Evolutionary conservation across 2,113 vertebrate species (phyloP), one percentile per base, ranked within the genome.

Genomic region (Amphiprion ocellaris): DNA sequence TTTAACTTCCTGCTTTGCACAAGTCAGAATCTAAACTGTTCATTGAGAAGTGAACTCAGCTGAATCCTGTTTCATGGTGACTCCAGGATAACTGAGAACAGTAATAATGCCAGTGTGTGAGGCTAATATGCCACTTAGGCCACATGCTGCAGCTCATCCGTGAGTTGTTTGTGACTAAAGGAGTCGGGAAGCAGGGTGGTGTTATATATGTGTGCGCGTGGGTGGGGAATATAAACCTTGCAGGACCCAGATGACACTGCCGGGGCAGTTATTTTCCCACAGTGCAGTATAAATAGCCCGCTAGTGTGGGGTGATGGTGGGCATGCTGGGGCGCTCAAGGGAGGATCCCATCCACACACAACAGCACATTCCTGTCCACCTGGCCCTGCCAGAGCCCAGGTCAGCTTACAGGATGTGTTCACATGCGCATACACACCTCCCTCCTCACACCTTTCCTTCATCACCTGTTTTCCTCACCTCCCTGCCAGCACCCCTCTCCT

Each of bases 211-310:
- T 49, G 69, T 67, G 46, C 58, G 44, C 33, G 12, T 67, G 74
- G 44, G 68, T 64, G 70, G 64, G 65, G 69, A 78, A 78, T 70
- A 80, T 78, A 85, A 91, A 91, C 81, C 82, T 77, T 74, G 76
- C 83, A 83, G 78, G 81, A 85, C 49, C 74, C 68, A 72, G 69
- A 83, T 86, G 87, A 86, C 84, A 81, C 78, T 50, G 84, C 74
- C 21, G 14, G 60, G 82, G 81, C 69, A 19, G 39, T 78, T 81
- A 79, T 92, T 95, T 95, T 94, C 94, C 93, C 94, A 95, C 93
- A 93, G 86, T 41, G 71, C 50, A 86, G 74, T 95, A 95, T 94
- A 95, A 95, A 95, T 95, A 95, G 94, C 78, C 82, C 52, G 72
- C 74, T 77, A 82, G 87, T 89, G 90, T 89, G 87, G 84, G 90